These are phyloP conservation scores for Macquaria australasica DNA, from an alignment of 2,113 vertebrate genomes.

Conservation along the genomic window DNA sequence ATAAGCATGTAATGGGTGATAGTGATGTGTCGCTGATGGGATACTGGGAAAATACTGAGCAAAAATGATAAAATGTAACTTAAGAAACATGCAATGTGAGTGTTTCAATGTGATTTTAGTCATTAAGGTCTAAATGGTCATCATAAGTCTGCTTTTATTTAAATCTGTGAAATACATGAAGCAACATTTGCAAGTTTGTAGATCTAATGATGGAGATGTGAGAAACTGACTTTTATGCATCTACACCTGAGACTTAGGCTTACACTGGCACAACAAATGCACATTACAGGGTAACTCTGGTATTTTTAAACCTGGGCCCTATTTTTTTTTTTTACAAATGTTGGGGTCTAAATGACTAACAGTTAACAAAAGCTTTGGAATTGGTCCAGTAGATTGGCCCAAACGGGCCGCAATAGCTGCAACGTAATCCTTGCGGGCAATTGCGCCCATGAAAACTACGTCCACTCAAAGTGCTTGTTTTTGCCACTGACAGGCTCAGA, in stretches of 20 bases:
- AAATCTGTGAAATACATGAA: neutral
- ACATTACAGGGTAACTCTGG: neutral
- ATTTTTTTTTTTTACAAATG: too few species aligned
- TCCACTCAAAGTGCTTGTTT: too few species aligned
- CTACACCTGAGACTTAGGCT: neutral
- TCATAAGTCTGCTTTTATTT: neutral
- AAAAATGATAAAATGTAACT: neutral
- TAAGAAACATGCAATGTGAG: neutral
- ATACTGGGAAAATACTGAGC: conserved; percentile 1
- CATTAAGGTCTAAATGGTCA: neutral
- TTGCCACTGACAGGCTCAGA: too few species aligned
- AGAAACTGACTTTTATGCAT: neutral
- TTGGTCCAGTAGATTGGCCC: too few species aligned
- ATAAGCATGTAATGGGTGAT: conserved; percentile 47
- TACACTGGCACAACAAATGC: neutral
- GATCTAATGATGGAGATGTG: conserved; percentile 1
- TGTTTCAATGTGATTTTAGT: neutral
- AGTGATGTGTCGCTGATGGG: conserved; percentile 34
- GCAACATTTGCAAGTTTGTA: neutral
- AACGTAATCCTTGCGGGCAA: too few species aligned
- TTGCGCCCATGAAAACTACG: too few species aligned
- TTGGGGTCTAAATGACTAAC: too few species aligned
- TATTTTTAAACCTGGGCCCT: too few species aligned
- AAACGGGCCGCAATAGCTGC: too few species aligned
- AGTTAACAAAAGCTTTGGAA: too few species aligned